Evolutionary conservation across 2,888 invertebrate species (phyloP).

Genomic region (Falcaria lacertinaria): DNA sequence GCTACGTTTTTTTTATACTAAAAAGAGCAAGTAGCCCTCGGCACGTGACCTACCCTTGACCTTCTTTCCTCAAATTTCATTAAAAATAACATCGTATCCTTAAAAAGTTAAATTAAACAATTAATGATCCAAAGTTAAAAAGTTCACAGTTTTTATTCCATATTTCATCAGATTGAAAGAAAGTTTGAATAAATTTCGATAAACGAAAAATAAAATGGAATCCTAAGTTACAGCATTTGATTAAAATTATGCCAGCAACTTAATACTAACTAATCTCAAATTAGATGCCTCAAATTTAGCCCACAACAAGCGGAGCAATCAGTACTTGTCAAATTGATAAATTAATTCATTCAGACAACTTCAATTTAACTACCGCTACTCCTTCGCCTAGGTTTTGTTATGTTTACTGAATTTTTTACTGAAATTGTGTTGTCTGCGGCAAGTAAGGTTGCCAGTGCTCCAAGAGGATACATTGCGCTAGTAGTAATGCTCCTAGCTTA

Average conservation of each 20-base stretch:
- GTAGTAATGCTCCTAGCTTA: no score
- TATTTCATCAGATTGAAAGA: neutral
- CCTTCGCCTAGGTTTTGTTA: slow-evolving; percentile 18
- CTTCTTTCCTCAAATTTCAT: no score
- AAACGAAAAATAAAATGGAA: slow-evolving; percentile 9
- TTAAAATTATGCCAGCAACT: slow-evolving; percentile 16
- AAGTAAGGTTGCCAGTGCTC: no score
- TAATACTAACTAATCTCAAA: slow-evolving; percentile 20
- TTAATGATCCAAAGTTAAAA: neutral
- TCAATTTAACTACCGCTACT: slow-evolving; percentile 16
- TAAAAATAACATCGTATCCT: no score
- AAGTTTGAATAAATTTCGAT: neutral
- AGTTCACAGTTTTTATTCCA: neutral
- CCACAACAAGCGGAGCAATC: slow-evolving; percentile 38
- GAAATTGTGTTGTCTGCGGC: no score
- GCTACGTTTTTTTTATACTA: no score
- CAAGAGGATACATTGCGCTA: no score
- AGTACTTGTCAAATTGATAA: slow-evolving; percentile 30
- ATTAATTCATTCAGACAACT: slow-evolving; percentile 29
- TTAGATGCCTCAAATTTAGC: slow-evolving; percentile 9
- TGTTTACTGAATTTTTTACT: no score
- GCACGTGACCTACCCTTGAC: no score
- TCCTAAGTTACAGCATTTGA: slow-evolving; percentile 9
- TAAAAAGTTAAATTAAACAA: no score
- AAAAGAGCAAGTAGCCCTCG: no score